A percentile compares a stretch with the other conserved stretches of the same genome.
These are phyloP conservation scores for Biston stratarius DNA, from an alignment of 2,888 invertebrate genomes.

Conservation along the genomic window DNA sequence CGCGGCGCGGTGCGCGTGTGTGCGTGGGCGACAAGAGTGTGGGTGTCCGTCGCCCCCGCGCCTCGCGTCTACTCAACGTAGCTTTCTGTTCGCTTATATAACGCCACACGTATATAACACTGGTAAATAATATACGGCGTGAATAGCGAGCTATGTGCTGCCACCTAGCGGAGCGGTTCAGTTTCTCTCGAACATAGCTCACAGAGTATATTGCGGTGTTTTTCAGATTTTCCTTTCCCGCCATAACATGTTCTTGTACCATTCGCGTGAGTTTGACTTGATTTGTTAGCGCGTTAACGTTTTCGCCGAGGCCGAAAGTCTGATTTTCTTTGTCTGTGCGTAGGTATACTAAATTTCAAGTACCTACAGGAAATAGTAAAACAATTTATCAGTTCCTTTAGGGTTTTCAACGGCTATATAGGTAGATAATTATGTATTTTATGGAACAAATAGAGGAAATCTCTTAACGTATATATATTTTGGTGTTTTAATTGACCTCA, in stretches of 20 bases:
- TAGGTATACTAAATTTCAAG: background rate
- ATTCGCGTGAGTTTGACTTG: slow-evolving; percentile 51
- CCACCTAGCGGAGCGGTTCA: slow-evolving; percentile 81
- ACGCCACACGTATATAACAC: slow-evolving; percentile 78
- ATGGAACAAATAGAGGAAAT: too few relatives aligned
- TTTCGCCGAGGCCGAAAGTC: slow-evolving; percentile 29
- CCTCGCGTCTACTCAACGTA: slow-evolving; percentile 64
- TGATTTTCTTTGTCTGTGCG: slow-evolving; percentile 14
- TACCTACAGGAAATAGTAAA: background rate
- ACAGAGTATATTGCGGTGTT: slow-evolving; percentile 64
- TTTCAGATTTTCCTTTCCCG: slow-evolving; percentile 70
- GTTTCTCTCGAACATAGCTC: slow-evolving; percentile 64
- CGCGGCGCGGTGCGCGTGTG: slow-evolving; percentile 62
- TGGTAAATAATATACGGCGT: slow-evolving; percentile 83
- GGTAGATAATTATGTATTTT: too few relatives aligned
- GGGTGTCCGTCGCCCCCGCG: slow-evolving; percentile 48
- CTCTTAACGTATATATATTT: background rate
- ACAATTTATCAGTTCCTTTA: background rate
- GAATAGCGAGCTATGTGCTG: slow-evolving; percentile 83
- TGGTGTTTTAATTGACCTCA: slow-evolving; percentile 15
- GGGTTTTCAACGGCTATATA: background rate
- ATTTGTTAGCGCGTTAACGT: slow-evolving; percentile 44
- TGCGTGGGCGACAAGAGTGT: slow-evolving; percentile 53
- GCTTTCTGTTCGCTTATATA: slow-evolving; percentile 87
- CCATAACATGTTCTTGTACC: slow-evolving; percentile 62